These are phyloP conservation scores for Leptinotarsa peninsularis DNA, from an alignment of 2,888 invertebrate species.

Conservation along the genomic window DNA sequence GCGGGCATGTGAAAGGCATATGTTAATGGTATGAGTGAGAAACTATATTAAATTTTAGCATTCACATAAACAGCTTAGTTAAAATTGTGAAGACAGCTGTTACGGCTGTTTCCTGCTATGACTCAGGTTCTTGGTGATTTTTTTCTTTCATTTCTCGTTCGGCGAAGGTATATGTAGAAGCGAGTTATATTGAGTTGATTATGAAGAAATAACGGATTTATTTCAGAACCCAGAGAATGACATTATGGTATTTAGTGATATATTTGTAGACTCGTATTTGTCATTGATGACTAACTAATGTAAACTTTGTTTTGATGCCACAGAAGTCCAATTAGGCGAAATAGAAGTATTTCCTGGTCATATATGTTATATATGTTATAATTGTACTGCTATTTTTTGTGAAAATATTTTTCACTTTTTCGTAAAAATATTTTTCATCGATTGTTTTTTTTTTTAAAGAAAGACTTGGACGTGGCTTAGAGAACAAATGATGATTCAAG, in stretches of 20 bases:
- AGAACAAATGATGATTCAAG: no score
- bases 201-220: constrained; percentile 4
- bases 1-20: constrained; percentile 40
- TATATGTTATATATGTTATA: no score
- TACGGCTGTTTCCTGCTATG: constrained; percentile 55
- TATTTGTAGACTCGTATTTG: no score
- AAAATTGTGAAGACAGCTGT: constrained; percentile 54
- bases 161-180: constrained; percentile 12
- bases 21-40: constrained; percentile 45
- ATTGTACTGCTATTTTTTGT: no score
- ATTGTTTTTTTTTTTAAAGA: no score
- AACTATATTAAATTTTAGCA: constrained; percentile 54
- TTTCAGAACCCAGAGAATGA: background rate
- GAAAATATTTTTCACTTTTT: no score
- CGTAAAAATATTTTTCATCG: no score
- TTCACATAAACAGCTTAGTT: constrained; percentile 55
- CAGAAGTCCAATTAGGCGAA: no score
- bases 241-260: background rate
- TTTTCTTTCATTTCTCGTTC: constrained; percentile 27
- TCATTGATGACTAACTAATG: no score
- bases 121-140: constrained; percentile 50
- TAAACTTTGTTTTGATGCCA: no score
- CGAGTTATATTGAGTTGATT: constrained; percentile 7
- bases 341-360: no score
- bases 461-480: no score